Conservation (phyloP, 2,113 vertebrate genomes). For the Clarias macrocephalus region DNA sequence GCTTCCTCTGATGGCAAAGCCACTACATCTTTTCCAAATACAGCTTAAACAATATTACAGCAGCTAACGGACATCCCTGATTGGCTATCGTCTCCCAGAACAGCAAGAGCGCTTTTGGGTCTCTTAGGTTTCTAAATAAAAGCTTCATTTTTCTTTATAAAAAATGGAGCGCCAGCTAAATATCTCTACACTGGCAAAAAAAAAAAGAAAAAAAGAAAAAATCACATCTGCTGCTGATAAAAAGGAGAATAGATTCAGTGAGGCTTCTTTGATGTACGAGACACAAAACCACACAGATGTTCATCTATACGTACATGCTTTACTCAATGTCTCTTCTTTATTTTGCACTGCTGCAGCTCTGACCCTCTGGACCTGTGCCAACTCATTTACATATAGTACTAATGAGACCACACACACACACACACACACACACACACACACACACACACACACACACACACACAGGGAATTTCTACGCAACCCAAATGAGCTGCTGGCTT, state of each 20-base stretch:
- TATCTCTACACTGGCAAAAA: background rate
- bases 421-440: slow-evolving; percentile 32
- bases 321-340: slow-evolving; percentile 68
- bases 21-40: background rate
- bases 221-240: background rate
- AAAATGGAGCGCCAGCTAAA: background rate
- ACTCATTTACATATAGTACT: slow-evolving; percentile 86
- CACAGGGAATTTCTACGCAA: slow-evolving; percentile 37
- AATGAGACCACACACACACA: slow-evolving; percentile 73
- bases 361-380: slow-evolving; percentile 90
- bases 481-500: slow-evolving; percentile 42
- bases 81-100: background rate
- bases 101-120: background rate
- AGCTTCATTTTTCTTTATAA: background rate
- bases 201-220: background rate
- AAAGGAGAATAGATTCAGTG: background rate
- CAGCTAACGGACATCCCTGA: background rate
- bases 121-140: background rate
- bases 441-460: slow-evolving; percentile 34
- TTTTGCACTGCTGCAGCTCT: slow-evolving; percentile 87
- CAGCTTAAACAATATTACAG: background rate
- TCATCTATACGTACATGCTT: background rate
- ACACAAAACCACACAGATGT: slow-evolving; percentile 7
- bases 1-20: background rate
- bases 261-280: background rate